Evolutionary conservation across 2,888 invertebrate genomes (phyloP).

Genomic region (Eurytoma adleriae): DNA sequence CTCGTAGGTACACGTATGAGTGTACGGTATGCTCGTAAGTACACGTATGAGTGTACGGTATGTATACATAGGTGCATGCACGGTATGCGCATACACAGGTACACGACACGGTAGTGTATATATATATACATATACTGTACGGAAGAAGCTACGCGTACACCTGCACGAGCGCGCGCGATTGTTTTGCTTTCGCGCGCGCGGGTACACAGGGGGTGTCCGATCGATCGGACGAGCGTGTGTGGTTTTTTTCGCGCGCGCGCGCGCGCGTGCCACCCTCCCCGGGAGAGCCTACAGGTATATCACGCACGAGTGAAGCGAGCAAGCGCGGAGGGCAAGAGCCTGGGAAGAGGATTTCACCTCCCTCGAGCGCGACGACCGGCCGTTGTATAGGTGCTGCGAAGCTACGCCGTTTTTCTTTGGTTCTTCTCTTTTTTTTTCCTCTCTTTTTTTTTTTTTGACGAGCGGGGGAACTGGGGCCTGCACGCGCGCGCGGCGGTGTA

Average conservation of each 20-base stretch:
- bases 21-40: too few species aligned
- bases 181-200: constrained; percentile 41
- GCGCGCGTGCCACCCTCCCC: neutral
- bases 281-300: constrained; percentile 12
- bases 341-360: constrained; percentile 52
- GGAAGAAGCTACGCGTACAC: neutral
- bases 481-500: too few species aligned
- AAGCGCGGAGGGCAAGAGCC: constrained; percentile 47
- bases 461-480: too few species aligned
- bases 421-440: too few species aligned
- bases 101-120: neutral
- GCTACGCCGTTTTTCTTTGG: neutral
- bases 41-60: too few species aligned
- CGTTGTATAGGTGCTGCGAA: neutral
- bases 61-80: neutral
- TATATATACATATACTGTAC: neutral
- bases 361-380: neutral
- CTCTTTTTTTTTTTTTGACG: too few species aligned
- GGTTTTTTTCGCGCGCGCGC: constrained; percentile 17
- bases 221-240: constrained; percentile 42
- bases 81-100: too few species aligned
- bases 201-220: constrained; percentile 21
- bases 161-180: constrained; percentile 20
- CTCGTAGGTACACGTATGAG: neutral
- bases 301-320: neutral